Percentiles rank a stretch among this genome's conserved stretches.
phyloP scores from a whole-genome alignment of 2,888 invertebrate species.

The Euplexia lucipara region DNA sequence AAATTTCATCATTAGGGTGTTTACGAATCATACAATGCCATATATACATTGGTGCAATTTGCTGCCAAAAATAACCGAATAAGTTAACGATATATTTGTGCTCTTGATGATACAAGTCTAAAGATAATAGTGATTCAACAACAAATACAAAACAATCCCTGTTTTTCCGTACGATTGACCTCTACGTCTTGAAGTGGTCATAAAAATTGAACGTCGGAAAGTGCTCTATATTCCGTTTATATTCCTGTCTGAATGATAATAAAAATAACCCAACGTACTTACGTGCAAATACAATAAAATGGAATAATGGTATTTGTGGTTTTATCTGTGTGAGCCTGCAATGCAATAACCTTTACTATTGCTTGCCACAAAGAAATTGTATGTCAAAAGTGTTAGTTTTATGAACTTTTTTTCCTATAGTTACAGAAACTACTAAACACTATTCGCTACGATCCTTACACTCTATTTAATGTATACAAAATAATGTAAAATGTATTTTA shows the following conservation, averaged over 20 bases:
- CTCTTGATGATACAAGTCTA: no score
- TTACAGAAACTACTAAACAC: no score
- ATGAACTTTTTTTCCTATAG: no score
- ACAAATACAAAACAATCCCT: background rate
- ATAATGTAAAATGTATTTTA: no score
- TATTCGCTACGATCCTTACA: no score
- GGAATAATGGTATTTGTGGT: background rate
- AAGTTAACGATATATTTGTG: no score
- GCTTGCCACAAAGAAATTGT: background rate
- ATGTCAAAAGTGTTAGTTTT: background rate
- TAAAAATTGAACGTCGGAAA: slow-evolving; percentile 39
- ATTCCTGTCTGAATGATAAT: slow-evolving; percentile 33
- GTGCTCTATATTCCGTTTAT: slow-evolving; percentile 31
- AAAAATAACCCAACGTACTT: slow-evolving; percentile 16
- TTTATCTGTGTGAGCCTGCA: background rate
- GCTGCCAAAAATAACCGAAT: no score
- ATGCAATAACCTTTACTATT: background rate
- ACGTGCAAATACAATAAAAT: slow-evolving; percentile 10
- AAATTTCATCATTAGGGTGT: no score
- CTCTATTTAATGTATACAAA: no score
- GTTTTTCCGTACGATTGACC: slow-evolving; percentile 38
- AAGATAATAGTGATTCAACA: background rate
- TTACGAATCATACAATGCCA: no score
- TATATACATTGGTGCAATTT: no score
- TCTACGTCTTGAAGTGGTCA: slow-evolving; percentile 30